A percentile compares a stretch with the other conserved stretches of the same genome.
These are phyloP conservation scores for Pseudolycoriella hygida DNA, from an alignment of 2,888 invertebrate genomes.

Conservation along the genomic window DNA sequence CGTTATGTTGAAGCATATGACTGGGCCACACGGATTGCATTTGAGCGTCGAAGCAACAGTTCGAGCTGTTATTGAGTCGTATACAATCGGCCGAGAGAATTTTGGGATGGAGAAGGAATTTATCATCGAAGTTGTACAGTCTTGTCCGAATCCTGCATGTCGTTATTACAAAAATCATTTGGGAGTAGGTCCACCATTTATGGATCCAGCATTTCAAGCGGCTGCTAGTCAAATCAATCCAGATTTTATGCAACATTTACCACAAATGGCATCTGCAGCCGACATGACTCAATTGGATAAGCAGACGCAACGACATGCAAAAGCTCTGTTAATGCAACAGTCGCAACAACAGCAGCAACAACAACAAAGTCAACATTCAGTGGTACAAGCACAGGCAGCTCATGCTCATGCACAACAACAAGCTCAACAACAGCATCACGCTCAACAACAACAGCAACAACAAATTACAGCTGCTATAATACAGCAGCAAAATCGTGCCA, in stretches of 20 bases:
- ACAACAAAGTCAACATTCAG: not conserved
- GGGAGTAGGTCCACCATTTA: slow-evolving; percentile 32
- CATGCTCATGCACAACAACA: not conserved
- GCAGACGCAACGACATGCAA: not conserved
- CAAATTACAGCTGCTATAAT: slow-evolving; percentile 41
- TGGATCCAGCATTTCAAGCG: slow-evolving; percentile 26
- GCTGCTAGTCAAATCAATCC: slow-evolving; percentile 36
- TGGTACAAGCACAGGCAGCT: not conserved
- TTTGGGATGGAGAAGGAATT: slow-evolving; percentile 84
- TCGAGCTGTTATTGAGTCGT: slow-evolving; percentile 70
- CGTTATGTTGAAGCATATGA: slow-evolving; percentile 81
- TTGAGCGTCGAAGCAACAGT: slow-evolving; percentile 70
- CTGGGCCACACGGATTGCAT: slow-evolving; percentile 72
- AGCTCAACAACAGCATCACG: not conserved
- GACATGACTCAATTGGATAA: slow-evolving; percentile 13
- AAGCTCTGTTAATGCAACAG: no score
- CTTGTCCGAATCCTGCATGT: slow-evolving; percentile 75
- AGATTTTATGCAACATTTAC: slow-evolving; percentile 50
- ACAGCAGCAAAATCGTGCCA: slow-evolving; percentile 44
- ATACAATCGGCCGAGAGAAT: slow-evolving; percentile 55
- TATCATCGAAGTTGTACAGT: slow-evolving; percentile 74
- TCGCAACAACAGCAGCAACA: slow-evolving; percentile 11
- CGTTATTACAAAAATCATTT: slow-evolving; percentile 74
- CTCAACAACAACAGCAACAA: slow-evolving; percentile 21
- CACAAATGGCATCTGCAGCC: slow-evolving; percentile 8